Evolutionary conservation across 2,113 vertebrate genomes (phyloP), one percentile per base, ranked within the genome.

Genomic region (Himantopus leucocephalus): DNA sequence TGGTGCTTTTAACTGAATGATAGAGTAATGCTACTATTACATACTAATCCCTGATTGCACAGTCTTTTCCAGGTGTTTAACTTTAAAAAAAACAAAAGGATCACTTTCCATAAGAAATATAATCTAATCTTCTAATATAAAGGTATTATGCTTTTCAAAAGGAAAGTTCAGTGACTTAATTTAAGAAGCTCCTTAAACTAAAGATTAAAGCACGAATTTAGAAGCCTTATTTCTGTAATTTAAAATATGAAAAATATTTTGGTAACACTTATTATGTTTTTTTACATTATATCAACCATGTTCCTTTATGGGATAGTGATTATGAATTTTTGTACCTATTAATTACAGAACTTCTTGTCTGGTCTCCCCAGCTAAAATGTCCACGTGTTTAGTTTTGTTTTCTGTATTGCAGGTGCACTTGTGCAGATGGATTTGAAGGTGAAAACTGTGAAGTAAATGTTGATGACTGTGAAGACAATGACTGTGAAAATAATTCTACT

Each of bases 401-500:
- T 81, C 30, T 92, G 50, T 48, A 12, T 47, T 90, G 59, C 82
- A 99, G 99, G 99, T 99, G 99, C 97, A 97, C 98, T 94, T 99
- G 99, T 97, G 98, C 98, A 14, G 99, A 99, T 66, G 99, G 99
- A 63, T 99, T 99, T 95, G 99, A 99, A 97, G 99, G 99, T 41
- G 99, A 99, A 93, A 94, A 97, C 24, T 99, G 99, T 95, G 99
- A 99, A 97, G 96, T 99, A 96, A 99, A 99, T 94, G 98, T 99
- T n/a, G 99, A 99, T 67, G 99, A 99, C 95, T 99, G 99, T 89
- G 99, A 99, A 96, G 99, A 99, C 87, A 99, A 99, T 74, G 99
- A 99, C 97, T 99, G 99, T 91, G 99, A 99, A 97, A 99, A 99
- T 97, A 99, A 99, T 97, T 99, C 99, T 53, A 99, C 99, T 12